A percentile compares a stretch with the other conserved stretches of the same genome.
These are phyloP conservation scores for Hirtodrosophila duncani DNA, from an alignment of 2,888 invertebrate species.

Conservation along the genomic window DNA sequence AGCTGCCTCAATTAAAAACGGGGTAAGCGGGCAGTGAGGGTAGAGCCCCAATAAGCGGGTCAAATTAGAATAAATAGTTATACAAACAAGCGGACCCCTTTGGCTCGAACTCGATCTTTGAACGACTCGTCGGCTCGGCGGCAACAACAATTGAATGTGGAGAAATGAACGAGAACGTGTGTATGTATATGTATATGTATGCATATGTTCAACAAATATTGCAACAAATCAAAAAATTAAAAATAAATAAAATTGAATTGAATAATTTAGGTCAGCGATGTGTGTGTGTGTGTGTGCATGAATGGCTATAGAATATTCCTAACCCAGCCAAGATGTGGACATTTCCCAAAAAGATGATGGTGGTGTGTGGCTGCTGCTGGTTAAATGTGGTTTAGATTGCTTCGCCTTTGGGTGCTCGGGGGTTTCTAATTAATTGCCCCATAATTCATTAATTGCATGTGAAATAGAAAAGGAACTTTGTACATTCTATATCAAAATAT, in stretches of 20 bases:
- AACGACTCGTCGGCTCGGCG: conserved; percentile 1
- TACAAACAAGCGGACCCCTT: conserved; percentile 72
- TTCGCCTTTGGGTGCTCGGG: neutral
- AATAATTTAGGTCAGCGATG: conserved; percentile 76
- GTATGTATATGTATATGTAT: no score
- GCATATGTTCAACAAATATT: conserved; percentile 44
- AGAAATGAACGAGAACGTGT: no score
- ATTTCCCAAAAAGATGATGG: conserved; percentile 23
- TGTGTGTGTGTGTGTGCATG: conserved; percentile 3
- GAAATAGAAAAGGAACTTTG: conserved; percentile 11
- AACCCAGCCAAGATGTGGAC: conserved; percentile 20
- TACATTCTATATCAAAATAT: conserved; percentile 50
- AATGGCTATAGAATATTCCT: conserved; percentile 2
- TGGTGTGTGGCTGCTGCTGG: conserved; percentile 14
- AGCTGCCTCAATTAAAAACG: conserved; percentile 65
- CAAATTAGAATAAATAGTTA: conserved; percentile 76
- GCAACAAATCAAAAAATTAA: conserved; percentile 76
- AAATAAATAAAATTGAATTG: conserved; percentile 77
- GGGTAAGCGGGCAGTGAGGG: conserved; percentile 46
- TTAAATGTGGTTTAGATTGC: conserved; percentile 17
- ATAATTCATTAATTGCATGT: conserved; percentile 58
- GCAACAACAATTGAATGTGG: no score
- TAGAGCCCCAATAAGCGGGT: conserved; percentile 70
- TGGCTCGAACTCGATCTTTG: conserved; percentile 32
- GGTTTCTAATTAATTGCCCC: conserved; percentile 53